Evolutionary conservation across 2,797 vertebrate species (phyloP).

Genomic region (Austrolebias charrua): DNA sequence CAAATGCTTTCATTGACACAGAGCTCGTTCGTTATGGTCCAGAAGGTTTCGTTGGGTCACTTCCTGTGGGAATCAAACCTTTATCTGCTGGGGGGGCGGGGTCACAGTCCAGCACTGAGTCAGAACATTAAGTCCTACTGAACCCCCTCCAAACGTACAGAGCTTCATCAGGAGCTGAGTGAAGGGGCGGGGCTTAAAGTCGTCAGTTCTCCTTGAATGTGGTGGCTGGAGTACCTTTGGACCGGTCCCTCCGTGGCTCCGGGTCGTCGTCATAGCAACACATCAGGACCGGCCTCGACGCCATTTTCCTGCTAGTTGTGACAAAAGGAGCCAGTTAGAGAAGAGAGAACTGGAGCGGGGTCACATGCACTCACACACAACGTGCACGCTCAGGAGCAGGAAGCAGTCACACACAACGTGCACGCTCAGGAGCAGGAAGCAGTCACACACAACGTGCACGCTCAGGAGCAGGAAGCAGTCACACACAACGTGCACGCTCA

Average conservation of each 20-base stretch:
- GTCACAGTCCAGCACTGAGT: no score
- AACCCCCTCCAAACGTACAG: conserved; percentile 69
- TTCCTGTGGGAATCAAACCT: no score
- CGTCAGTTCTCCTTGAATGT: conserved; percentile 55
- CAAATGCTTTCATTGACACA: no score
- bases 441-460: not conserved
- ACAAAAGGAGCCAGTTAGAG: conserved; percentile 98
- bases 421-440: not conserved
- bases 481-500: no score
- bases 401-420: no score
- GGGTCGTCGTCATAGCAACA: conserved; percentile 93
- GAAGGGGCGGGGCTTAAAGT: conserved; percentile 27
- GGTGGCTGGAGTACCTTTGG: conserved; percentile 85
- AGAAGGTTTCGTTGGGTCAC: no score
- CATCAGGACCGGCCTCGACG: conserved; percentile 93
- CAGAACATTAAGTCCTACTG: conserved; percentile 35
- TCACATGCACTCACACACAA: conserved; percentile 38
- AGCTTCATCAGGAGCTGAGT: conserved; percentile 52
- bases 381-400: no score
- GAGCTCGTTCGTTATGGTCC: no score
- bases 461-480: no score
- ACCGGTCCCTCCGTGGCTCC: conserved; percentile 86
- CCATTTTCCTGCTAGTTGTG: conserved; percentile 98
- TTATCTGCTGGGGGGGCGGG: no score
- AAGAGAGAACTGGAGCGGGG: conserved; percentile 68